Conservation (phyloP, 2,888 invertebrate species). For the Parthenolecanium corni region DNA sequence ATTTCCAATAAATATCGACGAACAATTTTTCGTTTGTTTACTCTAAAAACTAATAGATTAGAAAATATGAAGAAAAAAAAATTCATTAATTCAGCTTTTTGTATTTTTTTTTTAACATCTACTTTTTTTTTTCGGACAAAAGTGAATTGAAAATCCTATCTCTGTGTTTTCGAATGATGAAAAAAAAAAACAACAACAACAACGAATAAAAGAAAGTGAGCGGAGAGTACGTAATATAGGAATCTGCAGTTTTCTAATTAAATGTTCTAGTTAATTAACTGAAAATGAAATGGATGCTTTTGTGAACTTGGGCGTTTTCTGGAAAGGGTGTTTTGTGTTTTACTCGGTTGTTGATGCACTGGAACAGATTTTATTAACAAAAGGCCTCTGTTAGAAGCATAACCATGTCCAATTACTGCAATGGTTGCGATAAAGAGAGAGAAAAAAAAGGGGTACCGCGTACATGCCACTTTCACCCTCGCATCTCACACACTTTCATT, state of each 20-base stretch:
- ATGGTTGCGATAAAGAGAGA: conserved; percentile 7
- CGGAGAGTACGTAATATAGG: neutral
- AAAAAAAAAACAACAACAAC: neutral
- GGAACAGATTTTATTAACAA: conserved; percentile 24
- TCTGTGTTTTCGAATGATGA: too few species aligned
- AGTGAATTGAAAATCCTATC: too few species aligned
- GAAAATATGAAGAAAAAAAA: too few species aligned
- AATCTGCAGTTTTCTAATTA: conserved; percentile 27
- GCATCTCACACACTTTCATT: too few species aligned
- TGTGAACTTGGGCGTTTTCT: conserved; percentile 20
- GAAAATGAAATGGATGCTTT: conserved; percentile 14
- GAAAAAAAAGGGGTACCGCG: too few species aligned
- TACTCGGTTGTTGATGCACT: conserved; percentile 23
- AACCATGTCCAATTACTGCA: conserved; percentile 26
- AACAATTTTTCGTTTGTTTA: too few species aligned
- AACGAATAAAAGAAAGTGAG: neutral
- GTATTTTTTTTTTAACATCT: too few species aligned
- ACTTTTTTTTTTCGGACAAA: too few species aligned
- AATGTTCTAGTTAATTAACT: conserved; percentile 26
- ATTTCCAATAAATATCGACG: too few species aligned
- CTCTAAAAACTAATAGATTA: too few species aligned
- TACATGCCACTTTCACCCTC: too few species aligned
- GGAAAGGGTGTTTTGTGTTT: conserved; percentile 17
- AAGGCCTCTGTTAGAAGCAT: conserved; percentile 25
- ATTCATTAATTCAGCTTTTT: too few species aligned